Evolutionary conservation across 2,888 invertebrate species (phyloP).

Genomic region (Dichetophora obliterata): DNA sequence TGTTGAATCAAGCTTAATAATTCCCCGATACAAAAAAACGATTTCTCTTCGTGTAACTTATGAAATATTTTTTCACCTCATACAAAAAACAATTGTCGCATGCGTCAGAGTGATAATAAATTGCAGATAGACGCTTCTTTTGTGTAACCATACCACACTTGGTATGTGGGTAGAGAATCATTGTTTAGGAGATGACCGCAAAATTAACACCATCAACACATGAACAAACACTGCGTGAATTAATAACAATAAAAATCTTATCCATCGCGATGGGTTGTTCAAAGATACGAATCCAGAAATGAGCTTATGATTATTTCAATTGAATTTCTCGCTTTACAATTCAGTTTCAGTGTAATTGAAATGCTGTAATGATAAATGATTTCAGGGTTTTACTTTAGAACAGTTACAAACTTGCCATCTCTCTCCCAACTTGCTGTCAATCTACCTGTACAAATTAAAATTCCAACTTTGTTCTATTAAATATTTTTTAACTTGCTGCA

Average conservation of each 20-base stretch:
- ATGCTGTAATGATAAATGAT: slow-evolving; percentile 26
- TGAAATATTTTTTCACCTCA: too few relatives aligned
- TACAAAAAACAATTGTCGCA: too few relatives aligned
- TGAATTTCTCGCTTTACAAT: slow-evolving; percentile 17
- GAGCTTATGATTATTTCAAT: slow-evolving; percentile 7
- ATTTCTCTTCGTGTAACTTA: too few relatives aligned
- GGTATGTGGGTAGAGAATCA: slow-evolving; percentile 7
- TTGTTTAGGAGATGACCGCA: slow-evolving; percentile 12
- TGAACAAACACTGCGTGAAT: neutral
- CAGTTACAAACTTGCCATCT: neutral
- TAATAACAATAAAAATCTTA: neutral
- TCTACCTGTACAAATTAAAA: slow-evolving; percentile 25
- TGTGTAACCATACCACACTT: neutral
- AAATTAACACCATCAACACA: slow-evolving; percentile 15
- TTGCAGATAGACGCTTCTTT: neutral
- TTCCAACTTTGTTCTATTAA: slow-evolving; percentile 17
- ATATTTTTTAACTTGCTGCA: neutral
- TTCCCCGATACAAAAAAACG: too few relatives aligned
- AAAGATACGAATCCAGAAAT: too few relatives aligned
- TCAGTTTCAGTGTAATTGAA: slow-evolving; percentile 20
- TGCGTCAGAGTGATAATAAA: neutral
- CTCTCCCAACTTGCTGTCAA: neutral
- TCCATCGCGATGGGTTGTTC: too few relatives aligned
- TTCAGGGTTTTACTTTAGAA: neutral
- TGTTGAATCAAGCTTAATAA: too few relatives aligned